phyloP scores from a whole-genome alignment of 1,140 invertebrate species.

The Neotoxoptera formosana region DNA sequence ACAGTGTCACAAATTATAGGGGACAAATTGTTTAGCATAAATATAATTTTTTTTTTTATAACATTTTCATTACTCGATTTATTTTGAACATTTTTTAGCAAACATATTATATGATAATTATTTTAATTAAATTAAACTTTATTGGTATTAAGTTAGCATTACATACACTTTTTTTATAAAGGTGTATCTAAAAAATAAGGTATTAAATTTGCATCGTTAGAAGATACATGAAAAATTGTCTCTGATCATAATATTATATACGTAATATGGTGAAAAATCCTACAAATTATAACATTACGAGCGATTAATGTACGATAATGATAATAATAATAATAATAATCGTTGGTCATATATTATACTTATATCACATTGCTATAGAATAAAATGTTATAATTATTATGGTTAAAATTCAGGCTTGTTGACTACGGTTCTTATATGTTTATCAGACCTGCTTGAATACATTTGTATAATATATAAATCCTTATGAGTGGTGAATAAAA shows the following conservation, averaged over 20 bases:
- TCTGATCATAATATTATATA: neutral
- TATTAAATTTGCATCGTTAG: neutral
- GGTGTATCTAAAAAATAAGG: neutral
- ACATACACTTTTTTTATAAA: neutral
- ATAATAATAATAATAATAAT: too few relatives aligned
- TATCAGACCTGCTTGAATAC: neutral
- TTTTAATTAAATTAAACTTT: neutral
- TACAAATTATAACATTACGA: neutral
- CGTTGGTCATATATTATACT: neutral
- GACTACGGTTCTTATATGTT: neutral
- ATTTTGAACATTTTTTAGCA: neutral
- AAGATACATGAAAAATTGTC: neutral
- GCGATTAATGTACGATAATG: neutral
- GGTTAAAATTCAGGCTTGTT: neutral
- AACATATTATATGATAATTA: neutral
- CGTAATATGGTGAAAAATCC: neutral
- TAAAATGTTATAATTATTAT: neutral
- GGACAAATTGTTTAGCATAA: neutral
- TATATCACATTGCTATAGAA: neutral
- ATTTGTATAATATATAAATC: neutral
- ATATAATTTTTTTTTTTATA: too few relatives aligned
- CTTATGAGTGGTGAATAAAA: neutral
- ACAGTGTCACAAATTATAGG: neutral
- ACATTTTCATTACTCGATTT: neutral
- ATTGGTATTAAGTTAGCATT: neutral